These are phyloP conservation scores for Aegithalos caudatus DNA, from an alignment of 2,113 vertebrate species.

Conservation along the genomic window DNA sequence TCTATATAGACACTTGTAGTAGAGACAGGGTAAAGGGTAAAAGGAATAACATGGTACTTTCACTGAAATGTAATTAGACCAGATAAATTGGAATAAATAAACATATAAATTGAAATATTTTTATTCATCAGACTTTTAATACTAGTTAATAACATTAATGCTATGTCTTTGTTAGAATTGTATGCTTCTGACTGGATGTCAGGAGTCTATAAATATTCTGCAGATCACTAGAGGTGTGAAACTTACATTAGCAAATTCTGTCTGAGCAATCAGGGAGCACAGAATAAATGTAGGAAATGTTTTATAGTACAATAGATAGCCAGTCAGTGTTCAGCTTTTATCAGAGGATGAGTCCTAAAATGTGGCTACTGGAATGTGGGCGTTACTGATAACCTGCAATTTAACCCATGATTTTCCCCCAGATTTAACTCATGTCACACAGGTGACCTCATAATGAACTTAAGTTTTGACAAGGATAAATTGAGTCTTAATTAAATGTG, in stretches of 20 bases:
- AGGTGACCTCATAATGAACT: not conserved
- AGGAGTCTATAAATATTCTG: not conserved
- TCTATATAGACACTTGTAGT: not conserved
- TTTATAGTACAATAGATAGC: not conserved
- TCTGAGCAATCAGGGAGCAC: not conserved
- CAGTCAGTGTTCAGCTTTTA: not conserved
- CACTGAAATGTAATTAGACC: not conserved
- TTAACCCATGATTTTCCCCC: no score
- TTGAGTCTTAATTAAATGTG: not conserved
- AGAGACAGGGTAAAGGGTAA: not conserved
- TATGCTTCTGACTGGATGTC: not conserved
- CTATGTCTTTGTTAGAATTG: not conserved
- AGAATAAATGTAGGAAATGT: not conserved
- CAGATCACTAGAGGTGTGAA: not conserved
- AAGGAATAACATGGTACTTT: not conserved
- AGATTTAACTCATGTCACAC: not conserved
- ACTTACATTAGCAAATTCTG: not conserved
- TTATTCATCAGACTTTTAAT: not conserved
- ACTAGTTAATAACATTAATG: not conserved
- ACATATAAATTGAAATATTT: not conserved
- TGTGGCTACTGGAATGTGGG: not conserved
- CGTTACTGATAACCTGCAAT: not conserved
- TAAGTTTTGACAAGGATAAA: not conserved
- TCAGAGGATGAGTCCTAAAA: not conserved
- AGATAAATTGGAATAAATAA: not conserved